phyloP scores from a whole-genome alignment of 2,888 invertebrate genomes.

The Zygogramma bicolorata region DNA sequence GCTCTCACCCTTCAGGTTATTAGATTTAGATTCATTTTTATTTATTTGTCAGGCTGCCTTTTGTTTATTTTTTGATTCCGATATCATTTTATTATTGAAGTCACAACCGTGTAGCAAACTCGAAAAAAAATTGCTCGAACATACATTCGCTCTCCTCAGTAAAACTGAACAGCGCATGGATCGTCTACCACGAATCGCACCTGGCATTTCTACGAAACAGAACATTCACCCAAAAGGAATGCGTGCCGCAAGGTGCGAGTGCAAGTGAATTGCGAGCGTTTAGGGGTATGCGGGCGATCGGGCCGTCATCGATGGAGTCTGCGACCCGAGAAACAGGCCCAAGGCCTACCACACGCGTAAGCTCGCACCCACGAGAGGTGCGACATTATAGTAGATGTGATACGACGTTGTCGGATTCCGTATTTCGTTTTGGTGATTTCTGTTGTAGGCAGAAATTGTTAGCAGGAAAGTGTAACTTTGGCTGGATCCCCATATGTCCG shows the following conservation, averaged over 20 bases:
- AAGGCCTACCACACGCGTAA: slow-evolving; percentile 21
- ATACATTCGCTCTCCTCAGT: too few relatives aligned
- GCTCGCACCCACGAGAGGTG: not conserved
- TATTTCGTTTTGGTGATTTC: not conserved
- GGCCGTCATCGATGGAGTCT: slow-evolving; percentile 15
- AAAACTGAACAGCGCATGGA: not conserved
- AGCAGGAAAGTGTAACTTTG: too few relatives aligned
- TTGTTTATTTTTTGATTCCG: too few relatives aligned
- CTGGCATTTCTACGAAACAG: not conserved
- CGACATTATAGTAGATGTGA: not conserved
- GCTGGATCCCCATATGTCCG: too few relatives aligned
- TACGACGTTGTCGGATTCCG: not conserved
- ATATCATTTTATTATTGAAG: too few relatives aligned
- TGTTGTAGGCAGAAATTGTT: too few relatives aligned
- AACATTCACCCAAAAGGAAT: slow-evolving; percentile 14
- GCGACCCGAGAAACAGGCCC: slow-evolving; percentile 8
- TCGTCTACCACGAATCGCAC: not conserved
- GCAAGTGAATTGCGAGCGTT: slow-evolving; percentile 12
- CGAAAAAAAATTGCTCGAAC: too few relatives aligned
- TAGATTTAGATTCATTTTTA: too few relatives aligned
- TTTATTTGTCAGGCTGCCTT: too few relatives aligned
- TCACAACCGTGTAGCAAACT: too few relatives aligned
- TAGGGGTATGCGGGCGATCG: not conserved
- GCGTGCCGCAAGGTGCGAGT: slow-evolving; percentile 16
- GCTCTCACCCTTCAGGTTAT: too few relatives aligned